Evolutionary conservation across 2,113 vertebrate genomes (phyloP).

Genomic region (Rattus norvegicus): GRCr8 NC_086021.1:148681501-148682000

Average conservation of each 20-base stretch:
- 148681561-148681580: constrained; percentile 32
- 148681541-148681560: constrained; percentile 57
- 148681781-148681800: background rate
- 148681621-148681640: background rate
- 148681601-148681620: constrained; percentile 31
- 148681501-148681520: constrained; percentile 44
- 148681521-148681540: constrained; percentile 55
- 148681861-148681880: background rate
- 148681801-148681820: background rate
- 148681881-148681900: constrained; percentile 36
- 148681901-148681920: background rate
- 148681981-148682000: background rate
- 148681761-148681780: background rate
- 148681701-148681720: background rate
- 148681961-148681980: background rate
- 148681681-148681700: background rate
- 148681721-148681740: background rate
- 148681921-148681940: background rate
- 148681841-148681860: constrained; percentile 23
- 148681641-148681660: background rate
- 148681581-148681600: constrained; percentile 16
- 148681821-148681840: background rate
- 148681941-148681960: background rate
- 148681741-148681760: background rate
- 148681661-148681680: background rate